Evolutionary conservation across 2,797 vertebrate species (phyloP).

Genomic region (Melanotaenia boesemani): DNA sequence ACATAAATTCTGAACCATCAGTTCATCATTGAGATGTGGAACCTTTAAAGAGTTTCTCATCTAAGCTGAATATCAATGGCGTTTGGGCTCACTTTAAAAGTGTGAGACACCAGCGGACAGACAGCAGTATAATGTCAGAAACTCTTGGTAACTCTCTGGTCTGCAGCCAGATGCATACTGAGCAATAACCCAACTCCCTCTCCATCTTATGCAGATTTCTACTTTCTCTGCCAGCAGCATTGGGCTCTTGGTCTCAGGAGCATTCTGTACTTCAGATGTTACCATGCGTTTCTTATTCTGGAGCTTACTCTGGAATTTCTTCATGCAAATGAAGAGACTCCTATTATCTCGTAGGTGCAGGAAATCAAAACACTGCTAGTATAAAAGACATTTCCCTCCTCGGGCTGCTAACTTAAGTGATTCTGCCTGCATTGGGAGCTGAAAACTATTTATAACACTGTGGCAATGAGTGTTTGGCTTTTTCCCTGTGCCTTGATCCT

Average conservation of each 20-base stretch:
- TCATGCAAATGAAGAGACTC: constrained; percentile 66
- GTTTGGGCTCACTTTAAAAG: constrained; percentile 14
- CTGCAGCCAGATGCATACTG: constrained; percentile 38
- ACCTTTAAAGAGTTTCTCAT: constrained; percentile 8
- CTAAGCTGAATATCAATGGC: background rate
- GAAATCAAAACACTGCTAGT: constrained; percentile 62
- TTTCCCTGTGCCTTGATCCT: constrained; percentile 20
- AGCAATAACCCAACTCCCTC: constrained; percentile 30
- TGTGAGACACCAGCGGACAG: constrained; percentile 12
- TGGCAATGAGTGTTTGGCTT: constrained; percentile 46
- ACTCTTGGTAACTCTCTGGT: constrained; percentile 22
- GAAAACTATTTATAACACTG: constrained; percentile 70
- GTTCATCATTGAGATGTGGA: constrained; percentile 4
- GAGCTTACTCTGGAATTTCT: constrained; percentile 50
- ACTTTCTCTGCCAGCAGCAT: constrained; percentile 34
- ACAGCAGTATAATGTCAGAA: constrained; percentile 25
- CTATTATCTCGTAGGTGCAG: constrained; percentile 59
- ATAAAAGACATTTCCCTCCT: constrained; percentile 35
- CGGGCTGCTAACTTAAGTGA: constrained; percentile 58
- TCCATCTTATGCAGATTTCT: constrained; percentile 49
- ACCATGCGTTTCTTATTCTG: constrained; percentile 47
- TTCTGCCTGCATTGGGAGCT: constrained; percentile 47
- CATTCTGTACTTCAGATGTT: constrained; percentile 44
- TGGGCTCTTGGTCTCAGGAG: constrained; percentile 40
- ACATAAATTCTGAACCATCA: constrained; percentile 13